Evolutionary conservation across 1,140 invertebrate genomes (phyloP), one percentile per base, ranked within the genome.

Genomic region (Triops cancriformis): DNA sequence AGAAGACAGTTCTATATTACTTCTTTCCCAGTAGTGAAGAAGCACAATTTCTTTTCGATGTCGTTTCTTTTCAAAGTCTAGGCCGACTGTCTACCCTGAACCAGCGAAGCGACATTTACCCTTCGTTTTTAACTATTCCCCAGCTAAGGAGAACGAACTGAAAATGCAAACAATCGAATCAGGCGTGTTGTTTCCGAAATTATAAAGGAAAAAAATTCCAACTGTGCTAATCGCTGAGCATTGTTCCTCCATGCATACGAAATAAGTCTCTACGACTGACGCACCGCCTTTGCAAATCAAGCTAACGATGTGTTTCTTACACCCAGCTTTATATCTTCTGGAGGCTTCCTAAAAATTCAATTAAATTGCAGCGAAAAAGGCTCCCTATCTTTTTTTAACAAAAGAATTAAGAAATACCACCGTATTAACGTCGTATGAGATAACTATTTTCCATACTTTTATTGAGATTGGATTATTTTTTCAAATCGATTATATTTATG

Each of bases 141-240:
- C 18, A 14, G 51, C 51, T 64, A 23, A 23, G 51, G 5, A 64
- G 51, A 64, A 64, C 51, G 51, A 64, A 64, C 51, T 64, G 51
- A 64, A 64, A 64, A 64, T 64, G 51, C 51, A 64, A 64, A 64
- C 51, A 64, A 64, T 64, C 2, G 51, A 64, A 64, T 64, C 10
- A 64, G 18, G 51, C 51, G 51, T 37, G 31, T 64, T 64, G 51
- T 64, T 14, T 64, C 18, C 51, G 23, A 9, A 64, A 64, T 64
- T 64, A 64, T 64, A 14, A 64, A 64, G 18, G 51, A n/a, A 14
- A 64, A 64, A 18, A 64, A 64, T 64, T 23, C 51, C 23, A 23
- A 14, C 51, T 18, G 9, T 64, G 51, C 51, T 64, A 64, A 64
- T 64, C 51, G 51, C 51, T 64, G 18, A 64, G 51, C 51, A 64